Conservation (phyloP, 2,888 invertebrate genomes). For the Endotricha flammealis region DNA sequence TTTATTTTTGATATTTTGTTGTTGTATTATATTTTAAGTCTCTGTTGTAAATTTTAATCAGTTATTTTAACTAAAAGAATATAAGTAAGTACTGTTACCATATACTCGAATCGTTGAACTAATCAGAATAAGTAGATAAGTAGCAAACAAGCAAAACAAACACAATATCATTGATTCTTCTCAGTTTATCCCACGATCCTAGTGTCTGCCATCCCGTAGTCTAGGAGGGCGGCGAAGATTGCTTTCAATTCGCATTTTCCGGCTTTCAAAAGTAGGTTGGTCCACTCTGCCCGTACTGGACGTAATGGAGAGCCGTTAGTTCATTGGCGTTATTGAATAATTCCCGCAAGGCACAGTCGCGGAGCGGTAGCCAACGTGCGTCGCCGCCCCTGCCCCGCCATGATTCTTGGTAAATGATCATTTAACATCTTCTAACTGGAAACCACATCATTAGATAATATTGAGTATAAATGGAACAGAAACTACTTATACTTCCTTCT, state of each 20-base stretch:
- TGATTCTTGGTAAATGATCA: slow-evolving; percentile 41
- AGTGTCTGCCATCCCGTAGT: slow-evolving; percentile 21
- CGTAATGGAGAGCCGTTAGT: slow-evolving; percentile 71
- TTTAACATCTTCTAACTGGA: slow-evolving; percentile 14
- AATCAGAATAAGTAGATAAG: too few relatives aligned
- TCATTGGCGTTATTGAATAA: slow-evolving; percentile 75
- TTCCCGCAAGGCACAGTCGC: slow-evolving; percentile 52
- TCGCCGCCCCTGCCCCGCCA: slow-evolving; percentile 26
- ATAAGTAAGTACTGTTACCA: too few relatives aligned
- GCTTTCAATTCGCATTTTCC: slow-evolving; percentile 75
- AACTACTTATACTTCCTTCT: not conserved
- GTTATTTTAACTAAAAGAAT: too few relatives aligned
- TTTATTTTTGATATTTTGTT: too few relatives aligned
- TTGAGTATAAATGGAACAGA: not conserved
- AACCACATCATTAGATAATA: slow-evolving; percentile 1
- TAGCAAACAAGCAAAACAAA: too few relatives aligned
- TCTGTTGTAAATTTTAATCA: too few relatives aligned
- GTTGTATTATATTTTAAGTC: too few relatives aligned
- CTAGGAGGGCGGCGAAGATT: slow-evolving; percentile 63
- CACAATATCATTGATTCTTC: too few relatives aligned
- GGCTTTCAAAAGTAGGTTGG: slow-evolving; percentile 72
- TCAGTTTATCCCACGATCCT: slow-evolving; percentile 13
- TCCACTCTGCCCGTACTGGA: slow-evolving; percentile 55
- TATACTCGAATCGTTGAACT: too few relatives aligned
- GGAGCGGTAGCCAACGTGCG: slow-evolving; percentile 32